Evolutionary conservation across 2,888 invertebrate genomes (phyloP), one percentile per base, ranked within the genome.

Genomic region (Drosophila kanekoi): DNA sequence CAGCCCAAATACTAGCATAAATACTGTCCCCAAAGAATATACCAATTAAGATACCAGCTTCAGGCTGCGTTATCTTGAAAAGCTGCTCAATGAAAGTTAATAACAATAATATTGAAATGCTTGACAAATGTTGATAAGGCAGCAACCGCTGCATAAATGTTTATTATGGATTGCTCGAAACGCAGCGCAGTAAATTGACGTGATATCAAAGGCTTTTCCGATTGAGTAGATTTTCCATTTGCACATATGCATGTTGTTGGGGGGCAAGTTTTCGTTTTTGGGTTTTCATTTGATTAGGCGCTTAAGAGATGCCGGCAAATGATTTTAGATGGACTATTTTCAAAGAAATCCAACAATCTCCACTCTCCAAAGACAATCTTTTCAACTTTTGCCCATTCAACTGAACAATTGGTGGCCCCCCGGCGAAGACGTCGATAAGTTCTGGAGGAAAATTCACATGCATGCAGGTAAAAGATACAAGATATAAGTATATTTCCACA

Each of bases 171-270:
- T 35, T 44, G 13, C 44, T 16, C 13, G 9, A 35, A 18, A 8
- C 20, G 35, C 35, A 23, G 10, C 44, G 35, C 54, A 33, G 33
- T 54, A 33, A 35, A 43, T 14, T 68, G 49, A 14, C 48, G 45
- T 59, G 72, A 66, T 66, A 72, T 72, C 72, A 72, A 72, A 72
- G 72, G 72, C 60, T 72, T 72, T 72, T 72, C 72, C 72, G 66
- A 49, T 28, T 48, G 60, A 72, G 35, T 66, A 57, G 13, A 41
- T 61, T 66, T 57, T 41, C 54, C 54, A 54, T 44, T 44, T 54
- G 28, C 63, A 69, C 72, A 72, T 66, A 52, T 71, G 71, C 52
- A 35, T 41, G 37, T 40, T 40, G n/a, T n/a, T n/a, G n/a, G 6
- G 28, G 35, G 40, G 45, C 14, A 28, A 43, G 59, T 35, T 51